Base-by-base conservation (phyloP, 2,888 invertebrate species). In the Dastarcus helophoroides region DNA sequence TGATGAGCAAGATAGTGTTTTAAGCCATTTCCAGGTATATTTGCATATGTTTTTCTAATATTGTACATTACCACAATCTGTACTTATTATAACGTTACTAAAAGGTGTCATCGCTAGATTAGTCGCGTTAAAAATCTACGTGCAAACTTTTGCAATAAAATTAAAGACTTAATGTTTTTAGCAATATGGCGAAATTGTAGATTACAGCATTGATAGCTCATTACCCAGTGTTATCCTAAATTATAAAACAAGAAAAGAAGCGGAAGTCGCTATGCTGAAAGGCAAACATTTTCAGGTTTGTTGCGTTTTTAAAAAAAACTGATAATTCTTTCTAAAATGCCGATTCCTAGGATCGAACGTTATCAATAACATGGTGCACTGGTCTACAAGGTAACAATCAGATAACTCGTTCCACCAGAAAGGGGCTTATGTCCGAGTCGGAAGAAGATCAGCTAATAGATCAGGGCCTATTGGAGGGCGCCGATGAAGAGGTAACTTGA, bases 101-200 rank as follows among this genome's bases (percentile, higher is more conserved):
- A n/a, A n/a, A n/a, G n/a, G n/a, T n/a, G n/a, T n/a, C n/a, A n/a
- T n/a, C n/a, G n/a, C n/a, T n/a, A n/a, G n/a, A n/a, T n/a, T n/a
- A n/a, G n/a, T n/a, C n/a, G n/a, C n/a, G n/a, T n/a, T n/a, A n/a
- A n/a, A n/a, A n/a, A n/a, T n/a, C n/a, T n/a, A n/a, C n/a, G 12
- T 5, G 7, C 14, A 14, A 10, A 26, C 7, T 34, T 4, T 17
- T 7, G 9, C n/a, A 22, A 36, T n/a, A n/a, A n/a, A 4, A 23
- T 17, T n/a, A n/a, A n/a, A n/a, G n/a, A n/a, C n/a, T n/a, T n/a
- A n/a, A n/a, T 39, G 40, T 36, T 53, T 60, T 2, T 61, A 89
- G 88, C 77, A 81, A 75, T 89, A 75, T 60, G 90, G 90, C 29
- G 84, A 84, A 54, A 79, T 93, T 41, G 77, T 79, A n/a, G 83